phyloP scores from a whole-genome alignment of 2,797 vertebrate species.

The Balearica regulorum region DNA sequence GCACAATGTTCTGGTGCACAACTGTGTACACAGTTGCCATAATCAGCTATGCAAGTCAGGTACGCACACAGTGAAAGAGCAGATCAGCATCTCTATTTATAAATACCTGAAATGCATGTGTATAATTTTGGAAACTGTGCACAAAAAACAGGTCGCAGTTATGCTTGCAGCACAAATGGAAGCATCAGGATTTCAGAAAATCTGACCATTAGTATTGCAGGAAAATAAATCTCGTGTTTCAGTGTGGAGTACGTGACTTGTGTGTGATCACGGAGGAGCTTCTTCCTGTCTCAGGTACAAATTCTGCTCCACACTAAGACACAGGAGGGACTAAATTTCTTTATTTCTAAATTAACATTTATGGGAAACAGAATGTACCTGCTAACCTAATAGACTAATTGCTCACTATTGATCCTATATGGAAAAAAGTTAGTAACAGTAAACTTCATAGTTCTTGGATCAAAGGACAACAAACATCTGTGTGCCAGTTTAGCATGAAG shows the following conservation, averaged over 20 bases:
- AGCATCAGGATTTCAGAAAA: not conserved
- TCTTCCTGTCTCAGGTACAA: not conserved
- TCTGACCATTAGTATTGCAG: not conserved
- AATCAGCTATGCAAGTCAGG: not conserved
- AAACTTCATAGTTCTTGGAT: slow-evolving; percentile 48
- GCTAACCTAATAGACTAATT: not conserved
- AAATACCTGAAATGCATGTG: not conserved
- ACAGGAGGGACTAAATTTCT: not conserved
- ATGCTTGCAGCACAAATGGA: not conserved
- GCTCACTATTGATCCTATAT: not conserved
- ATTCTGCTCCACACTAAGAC: not conserved
- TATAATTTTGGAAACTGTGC: not conserved
- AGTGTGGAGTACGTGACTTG: not conserved
- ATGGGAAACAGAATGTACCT: slow-evolving; percentile 3
- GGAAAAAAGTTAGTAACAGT: slow-evolving; percentile 26
- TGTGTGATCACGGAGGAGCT: not conserved
- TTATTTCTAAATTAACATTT: not conserved
- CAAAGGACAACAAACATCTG: slow-evolving; percentile 70
- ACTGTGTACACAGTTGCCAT: not conserved
- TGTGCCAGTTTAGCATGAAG: slow-evolving; percentile 59
- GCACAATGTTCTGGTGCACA: not conserved
- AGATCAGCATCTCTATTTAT: not conserved
- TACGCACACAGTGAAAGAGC: not conserved
- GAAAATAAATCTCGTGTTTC: not conserved
- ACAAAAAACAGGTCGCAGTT: not conserved